Evolutionary conservation across 2,797 vertebrate species (phyloP), one percentile per base, ranked within the genome.

Genomic region (Bufotes viridis): DNA sequence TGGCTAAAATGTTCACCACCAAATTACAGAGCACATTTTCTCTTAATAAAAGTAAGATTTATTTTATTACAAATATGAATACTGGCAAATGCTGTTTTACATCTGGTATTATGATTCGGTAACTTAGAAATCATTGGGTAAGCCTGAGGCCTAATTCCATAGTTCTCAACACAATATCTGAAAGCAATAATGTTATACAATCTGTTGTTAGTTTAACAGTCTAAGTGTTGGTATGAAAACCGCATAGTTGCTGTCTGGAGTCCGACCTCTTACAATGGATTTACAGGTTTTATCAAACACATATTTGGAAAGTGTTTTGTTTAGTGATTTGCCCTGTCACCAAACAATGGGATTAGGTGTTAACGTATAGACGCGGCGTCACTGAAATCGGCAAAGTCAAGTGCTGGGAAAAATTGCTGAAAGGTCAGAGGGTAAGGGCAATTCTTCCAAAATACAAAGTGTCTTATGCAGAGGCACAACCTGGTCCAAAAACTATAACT

Each of bases 171-270:
- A 58, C 78, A 87, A 80, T 80, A 87, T 80, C 42, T 87, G 78
- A 87, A 60, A 80, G 81, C 69, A 87, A 82, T 63, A 82, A 87
- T 82, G 85, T 75, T 82, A 75, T 75, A 82, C 65, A 87, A 87
- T 83, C 80, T 87, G 86, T 87, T 65, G 86, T 57, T 81, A 75
- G 86, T 87, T 83, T 87, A 83, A 82, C 87, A 83, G 60, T 76
- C 18, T 83, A 87, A 82, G 74, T 69, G 81, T 78, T 87, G 60
- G 60, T 78, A 87, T 78, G 74, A 57, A 87, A 83, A 82, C 80
- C 70, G 67, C 82, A 78, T 70, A 83, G 81, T 87, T 67, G 60
- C 72, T 53, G 85, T 82, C 70, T 82, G 42, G 67, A 82, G 69
- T 55, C 34, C 63, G n/a, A 67, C 53, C 67, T 81, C 65, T 61